A percentile compares a stretch with the other conserved stretches of the same genome.
Evolutionary conservation across 2,888 invertebrate species (phyloP).

Genomic region (Volucella inanis): DNA sequence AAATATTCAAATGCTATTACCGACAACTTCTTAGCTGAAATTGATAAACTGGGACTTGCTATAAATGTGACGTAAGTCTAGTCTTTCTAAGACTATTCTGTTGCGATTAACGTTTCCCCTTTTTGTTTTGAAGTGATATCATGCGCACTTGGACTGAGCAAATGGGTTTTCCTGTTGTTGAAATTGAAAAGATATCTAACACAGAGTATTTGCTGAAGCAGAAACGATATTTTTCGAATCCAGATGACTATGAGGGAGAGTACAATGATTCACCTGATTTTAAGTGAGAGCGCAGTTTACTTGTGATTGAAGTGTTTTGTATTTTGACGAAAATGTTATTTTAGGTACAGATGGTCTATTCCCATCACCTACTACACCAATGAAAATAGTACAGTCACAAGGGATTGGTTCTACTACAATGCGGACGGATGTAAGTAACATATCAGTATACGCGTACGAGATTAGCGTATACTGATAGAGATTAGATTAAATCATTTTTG

Average conservation of each 20-base stretch:
- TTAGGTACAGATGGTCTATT: conserved; percentile 92
- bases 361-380: conserved; percentile 90
- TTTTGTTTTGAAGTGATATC: conserved; percentile 83
- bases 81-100: neutral
- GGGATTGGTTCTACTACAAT: conserved; percentile 81
- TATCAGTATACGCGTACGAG: neutral
- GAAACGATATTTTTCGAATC: conserved; percentile 89
- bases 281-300: conserved; percentile 82
- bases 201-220: conserved; percentile 89
- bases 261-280: conserved; percentile 84
- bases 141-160: conserved; percentile 96
- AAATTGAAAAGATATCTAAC: conserved; percentile 84
- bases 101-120: conserved; percentile 10
- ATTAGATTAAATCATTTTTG: too few relatives aligned
- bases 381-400: conserved; percentile 80
- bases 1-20: conserved; percentile 92
- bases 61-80: conserved; percentile 82
- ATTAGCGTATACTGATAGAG: too few relatives aligned
- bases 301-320: neutral
- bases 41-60: conserved; percentile 84
- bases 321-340: neutral
- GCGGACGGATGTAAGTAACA: conserved; percentile 80
- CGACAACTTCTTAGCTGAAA: conserved; percentile 87
- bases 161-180: conserved; percentile 93
- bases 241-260: conserved; percentile 84